These are phyloP conservation scores for Malurus splendens DNA, from an alignment of 2,797 vertebrate species.

Conservation along the genomic window DNA sequence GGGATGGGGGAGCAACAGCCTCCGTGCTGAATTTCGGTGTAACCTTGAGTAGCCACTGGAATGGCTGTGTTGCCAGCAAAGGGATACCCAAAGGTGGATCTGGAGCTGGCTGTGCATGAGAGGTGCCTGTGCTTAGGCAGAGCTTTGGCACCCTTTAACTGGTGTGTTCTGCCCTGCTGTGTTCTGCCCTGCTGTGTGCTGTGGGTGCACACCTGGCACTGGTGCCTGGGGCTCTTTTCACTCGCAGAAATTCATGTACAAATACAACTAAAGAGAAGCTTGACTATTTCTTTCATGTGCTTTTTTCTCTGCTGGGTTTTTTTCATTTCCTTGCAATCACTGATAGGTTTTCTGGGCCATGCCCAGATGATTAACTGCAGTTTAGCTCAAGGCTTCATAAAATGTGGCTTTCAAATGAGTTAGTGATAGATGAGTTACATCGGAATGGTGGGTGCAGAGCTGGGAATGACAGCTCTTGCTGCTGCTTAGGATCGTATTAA, in stretches of 20 bases:
- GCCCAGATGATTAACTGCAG: neutral
- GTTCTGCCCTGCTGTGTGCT: neutral
- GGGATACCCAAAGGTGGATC: neutral
- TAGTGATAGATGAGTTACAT: neutral
- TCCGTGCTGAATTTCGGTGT: accelerated
- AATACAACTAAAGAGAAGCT: neutral
- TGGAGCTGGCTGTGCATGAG: neutral
- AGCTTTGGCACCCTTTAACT: neutral
- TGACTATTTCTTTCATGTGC: neutral
- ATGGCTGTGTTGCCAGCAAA: neutral
- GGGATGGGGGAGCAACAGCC: neutral
- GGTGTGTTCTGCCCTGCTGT: too few relatives aligned
- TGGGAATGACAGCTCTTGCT: neutral
- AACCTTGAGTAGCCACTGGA: neutral
- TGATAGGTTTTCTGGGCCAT: neutral
- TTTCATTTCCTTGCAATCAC: neutral
- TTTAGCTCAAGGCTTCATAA: slow-evolving; percentile 19
- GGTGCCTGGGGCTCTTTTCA: neutral
- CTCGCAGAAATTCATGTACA: neutral
- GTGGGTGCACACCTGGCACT: neutral
- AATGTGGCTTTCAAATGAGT: slow-evolving; percentile 6
- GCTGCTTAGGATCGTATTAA: neutral
- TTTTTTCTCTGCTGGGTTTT: neutral
- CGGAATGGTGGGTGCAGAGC: neutral
- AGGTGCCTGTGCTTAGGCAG: neutral